Conservation (phyloP, 2,113 vertebrate genomes). For the Ginglymostoma cirratum region DNA sequence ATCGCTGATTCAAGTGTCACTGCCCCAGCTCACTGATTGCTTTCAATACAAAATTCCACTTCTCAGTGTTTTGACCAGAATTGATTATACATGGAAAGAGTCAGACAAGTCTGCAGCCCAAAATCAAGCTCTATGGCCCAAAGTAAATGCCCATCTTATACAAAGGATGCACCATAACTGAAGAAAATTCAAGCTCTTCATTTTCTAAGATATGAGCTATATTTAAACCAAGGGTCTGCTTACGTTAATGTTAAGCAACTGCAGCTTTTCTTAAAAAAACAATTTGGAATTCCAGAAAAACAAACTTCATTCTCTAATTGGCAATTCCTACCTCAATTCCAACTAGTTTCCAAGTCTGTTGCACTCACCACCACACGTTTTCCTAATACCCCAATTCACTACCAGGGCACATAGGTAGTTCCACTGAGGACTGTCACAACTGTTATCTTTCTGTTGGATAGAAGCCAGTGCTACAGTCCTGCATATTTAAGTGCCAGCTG, state of each 20-base stretch:
- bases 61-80: background rate
- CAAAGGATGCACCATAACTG: background rate
- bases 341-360: background rate
- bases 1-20: background rate
- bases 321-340: background rate
- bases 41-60: background rate
- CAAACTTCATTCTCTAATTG: background rate
- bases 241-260: background rate
- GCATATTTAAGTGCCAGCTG: background rate
- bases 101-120: background rate
- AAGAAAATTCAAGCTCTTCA: background rate
- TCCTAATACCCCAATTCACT: too few relatives aligned
- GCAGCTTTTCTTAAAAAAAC: background rate
- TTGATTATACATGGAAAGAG: background rate
- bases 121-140: background rate
- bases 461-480: conserved; percentile 20
- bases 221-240: background rate
- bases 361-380: background rate
- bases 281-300: background rate
- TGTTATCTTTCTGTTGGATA: background rate
- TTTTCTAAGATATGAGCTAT: background rate
- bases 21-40: background rate
- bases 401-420: background rate
- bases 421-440: background rate
- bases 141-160: background rate